Conservation (phyloP, 2,888 invertebrate species). For the Coleophora flavipennella region DNA sequence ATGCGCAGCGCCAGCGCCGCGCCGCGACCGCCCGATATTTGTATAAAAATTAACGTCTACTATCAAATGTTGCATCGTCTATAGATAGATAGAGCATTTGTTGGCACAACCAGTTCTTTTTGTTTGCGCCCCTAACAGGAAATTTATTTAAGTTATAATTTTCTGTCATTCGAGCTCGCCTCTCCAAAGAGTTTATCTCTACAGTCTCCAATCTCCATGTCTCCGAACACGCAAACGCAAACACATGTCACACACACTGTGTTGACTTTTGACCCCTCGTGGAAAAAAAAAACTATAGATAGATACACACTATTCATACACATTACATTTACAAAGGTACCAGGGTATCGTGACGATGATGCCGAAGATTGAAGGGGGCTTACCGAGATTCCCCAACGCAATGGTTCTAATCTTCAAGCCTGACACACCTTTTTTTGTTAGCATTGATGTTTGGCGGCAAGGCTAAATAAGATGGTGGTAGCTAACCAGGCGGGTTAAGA, state of each 20-base stretch:
- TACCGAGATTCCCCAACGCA: too few species aligned
- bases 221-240: slow-evolving; percentile 26
- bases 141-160: slow-evolving; percentile 70
- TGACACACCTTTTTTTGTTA: too few species aligned
- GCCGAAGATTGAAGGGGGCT: too few species aligned
- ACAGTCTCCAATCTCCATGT: slow-evolving; percentile 22
- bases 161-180: slow-evolving; percentile 57
- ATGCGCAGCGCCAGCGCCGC: slow-evolving; percentile 3
- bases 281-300: neutral
- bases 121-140: slow-evolving; percentile 65
- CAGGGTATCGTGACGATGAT: too few species aligned
- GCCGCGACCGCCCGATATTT: slow-evolving; percentile 29
- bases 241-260: slow-evolving; percentile 37
- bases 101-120: slow-evolving; percentile 54
- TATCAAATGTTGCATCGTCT: slow-evolving; percentile 61
- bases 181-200: slow-evolving; percentile 44
- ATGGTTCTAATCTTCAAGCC: too few species aligned
- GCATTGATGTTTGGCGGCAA: too few species aligned
- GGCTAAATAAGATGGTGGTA: too few species aligned
- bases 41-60: slow-evolving; percentile 51
- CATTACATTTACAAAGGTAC: too few species aligned
- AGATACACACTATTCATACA: too few species aligned
- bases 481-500: too few species aligned
- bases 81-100: slow-evolving; percentile 52
- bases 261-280: slow-evolving; percentile 39